Conservation (phyloP, 2,113 vertebrate genomes). For the Panthera tigris region DNA sequence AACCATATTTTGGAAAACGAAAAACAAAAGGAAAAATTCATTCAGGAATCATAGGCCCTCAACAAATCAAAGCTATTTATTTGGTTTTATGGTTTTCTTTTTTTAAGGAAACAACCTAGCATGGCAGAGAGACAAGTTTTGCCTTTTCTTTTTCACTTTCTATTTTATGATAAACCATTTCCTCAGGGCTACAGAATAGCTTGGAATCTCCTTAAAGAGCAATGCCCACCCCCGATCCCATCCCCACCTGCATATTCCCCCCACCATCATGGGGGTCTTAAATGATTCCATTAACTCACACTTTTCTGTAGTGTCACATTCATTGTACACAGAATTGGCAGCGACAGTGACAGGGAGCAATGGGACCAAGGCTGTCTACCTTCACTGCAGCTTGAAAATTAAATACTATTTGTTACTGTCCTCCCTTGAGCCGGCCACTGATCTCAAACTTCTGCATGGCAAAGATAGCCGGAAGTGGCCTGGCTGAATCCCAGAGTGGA, state of each 20-base stretch:
- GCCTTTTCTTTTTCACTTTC: not conserved
- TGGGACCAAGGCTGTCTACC: constrained; percentile 64
- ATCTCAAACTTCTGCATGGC: constrained; percentile 36
- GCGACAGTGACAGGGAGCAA: not conserved
- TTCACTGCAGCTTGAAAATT: constrained; percentile 68
- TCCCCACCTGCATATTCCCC: not conserved
- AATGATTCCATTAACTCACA: constrained; percentile 33
- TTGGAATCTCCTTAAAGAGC: constrained; percentile 17
- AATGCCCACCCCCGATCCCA: not conserved
- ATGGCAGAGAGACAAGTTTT: not conserved
- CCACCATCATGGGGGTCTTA: not conserved
- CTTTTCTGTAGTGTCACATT: not conserved
- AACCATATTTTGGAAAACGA: constrained; percentile 27
- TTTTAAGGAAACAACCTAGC: not conserved
- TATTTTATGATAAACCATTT: constrained; percentile 39
- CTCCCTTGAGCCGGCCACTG: not conserved
- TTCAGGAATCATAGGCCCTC: not conserved
- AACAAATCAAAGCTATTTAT: constrained; percentile 13
- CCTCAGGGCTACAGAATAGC: not conserved
- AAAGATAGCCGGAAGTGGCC: not conserved
- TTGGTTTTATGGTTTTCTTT: not conserved
- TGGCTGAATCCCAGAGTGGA: not conserved
- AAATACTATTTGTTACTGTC: constrained; percentile 48
- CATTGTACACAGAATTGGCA: not conserved
- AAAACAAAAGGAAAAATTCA: not conserved